phyloP scores from a whole-genome alignment of 2,113 vertebrate genomes.

The Synodontis membranacea region DNA sequence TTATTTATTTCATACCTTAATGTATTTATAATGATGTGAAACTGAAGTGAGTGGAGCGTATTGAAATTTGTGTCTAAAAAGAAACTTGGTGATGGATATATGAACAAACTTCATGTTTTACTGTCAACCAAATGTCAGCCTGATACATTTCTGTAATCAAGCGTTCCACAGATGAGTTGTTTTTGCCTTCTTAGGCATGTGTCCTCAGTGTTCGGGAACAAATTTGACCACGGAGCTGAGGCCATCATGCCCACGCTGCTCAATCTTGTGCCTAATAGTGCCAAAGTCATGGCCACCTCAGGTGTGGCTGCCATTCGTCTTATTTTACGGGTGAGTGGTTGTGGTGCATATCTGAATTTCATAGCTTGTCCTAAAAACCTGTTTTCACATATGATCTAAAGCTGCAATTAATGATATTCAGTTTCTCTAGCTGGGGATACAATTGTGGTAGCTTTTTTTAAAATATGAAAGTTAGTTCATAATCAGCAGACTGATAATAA shows the following conservation, averaged over 20 bases:
- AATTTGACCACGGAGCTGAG: conserved; percentile 97
- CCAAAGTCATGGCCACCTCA: conserved; percentile 99
- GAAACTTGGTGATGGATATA: conserved; percentile 59
- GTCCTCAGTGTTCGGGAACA: conserved; percentile 89
- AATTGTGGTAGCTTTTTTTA: too few relatives aligned
- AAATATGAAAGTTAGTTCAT: not conserved
- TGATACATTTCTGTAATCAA: conserved; percentile 44
- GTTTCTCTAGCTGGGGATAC: not conserved
- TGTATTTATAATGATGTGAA: conserved; percentile 63
- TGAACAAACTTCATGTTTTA: conserved; percentile 34
- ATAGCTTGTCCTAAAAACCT: not conserved
- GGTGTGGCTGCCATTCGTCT: conserved; percentile 90
- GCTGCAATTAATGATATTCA: not conserved
- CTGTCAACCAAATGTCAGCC: conserved; percentile 28
- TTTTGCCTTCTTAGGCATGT: conserved; percentile 76
- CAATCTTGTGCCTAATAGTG: conserved; percentile 98
- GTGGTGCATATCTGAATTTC: not conserved
- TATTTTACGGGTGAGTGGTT: conserved; percentile 89
- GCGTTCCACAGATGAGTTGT: not conserved
- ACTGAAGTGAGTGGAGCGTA: conserved; percentile 39
- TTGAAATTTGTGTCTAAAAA: conserved; percentile 41
- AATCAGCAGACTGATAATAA: not conserved
- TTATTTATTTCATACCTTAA: conserved; percentile 58
- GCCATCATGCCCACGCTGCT: conserved; percentile 95
- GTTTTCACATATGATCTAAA: not conserved